Percentiles rank a stretch among this genome's conserved stretches.
phyloP scores from a whole-genome alignment of 2,888 invertebrate species.

The Amphimallon solstitiale region DNA sequence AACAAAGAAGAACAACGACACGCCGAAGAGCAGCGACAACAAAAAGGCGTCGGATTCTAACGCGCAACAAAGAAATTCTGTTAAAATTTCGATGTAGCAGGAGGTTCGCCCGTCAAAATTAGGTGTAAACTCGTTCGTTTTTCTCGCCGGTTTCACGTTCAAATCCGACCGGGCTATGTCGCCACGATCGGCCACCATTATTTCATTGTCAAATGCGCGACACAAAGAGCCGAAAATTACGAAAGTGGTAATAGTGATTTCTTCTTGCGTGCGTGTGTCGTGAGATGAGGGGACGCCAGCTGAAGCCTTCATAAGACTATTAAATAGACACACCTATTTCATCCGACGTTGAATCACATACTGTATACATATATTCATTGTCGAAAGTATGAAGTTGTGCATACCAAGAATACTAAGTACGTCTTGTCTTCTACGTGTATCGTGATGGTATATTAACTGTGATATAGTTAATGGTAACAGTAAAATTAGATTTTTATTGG shows the following conservation, averaged over 20 bases:
- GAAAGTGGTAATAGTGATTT: conserved; percentile 24
- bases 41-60: conserved; percentile 22
- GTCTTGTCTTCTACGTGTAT: too few species aligned
- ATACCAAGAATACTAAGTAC: too few species aligned
- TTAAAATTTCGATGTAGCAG: neutral
- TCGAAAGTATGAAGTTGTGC: too few species aligned
- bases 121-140: too few species aligned
- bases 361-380: conserved; percentile 1
- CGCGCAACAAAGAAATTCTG: conserved; percentile 24
- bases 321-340: conserved; percentile 26
- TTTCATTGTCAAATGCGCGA: conserved; percentile 26
- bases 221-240: conserved; percentile 23
- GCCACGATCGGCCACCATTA: conserved; percentile 10
- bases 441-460: too few species aligned
- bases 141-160: neutral
- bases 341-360: conserved; percentile 5
- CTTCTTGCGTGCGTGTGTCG: conserved; percentile 8
- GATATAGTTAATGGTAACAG: too few species aligned
- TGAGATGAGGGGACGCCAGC: conserved; percentile 7
- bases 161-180: conserved; percentile 20
- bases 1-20: conserved; percentile 8
- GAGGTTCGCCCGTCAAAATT: conserved; percentile 2
- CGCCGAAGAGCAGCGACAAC: neutral
- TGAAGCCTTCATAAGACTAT: conserved; percentile 15
- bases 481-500: too few species aligned